Conservation (phyloP, 1,140 invertebrate genomes). For the Ceratina calcarata region DNA sequence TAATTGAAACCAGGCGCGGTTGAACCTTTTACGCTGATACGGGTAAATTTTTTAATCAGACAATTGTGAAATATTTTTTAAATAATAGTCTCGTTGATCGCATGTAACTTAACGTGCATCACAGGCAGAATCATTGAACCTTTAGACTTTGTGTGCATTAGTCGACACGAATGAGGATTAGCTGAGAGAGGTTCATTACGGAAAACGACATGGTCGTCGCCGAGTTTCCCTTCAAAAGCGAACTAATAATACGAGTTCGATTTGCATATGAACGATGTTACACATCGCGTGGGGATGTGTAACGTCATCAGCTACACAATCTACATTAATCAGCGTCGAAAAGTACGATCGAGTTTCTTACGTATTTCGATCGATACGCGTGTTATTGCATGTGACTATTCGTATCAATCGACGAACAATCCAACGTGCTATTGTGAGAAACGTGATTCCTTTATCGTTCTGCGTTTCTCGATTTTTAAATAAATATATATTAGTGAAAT, state of each 20-base stretch:
- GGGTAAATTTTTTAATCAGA: no score
- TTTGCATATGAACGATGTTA: not conserved
- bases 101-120: not conserved
- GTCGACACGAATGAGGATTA: no score
- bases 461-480: not conserved
- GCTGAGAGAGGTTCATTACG: no score
- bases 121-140: no score
- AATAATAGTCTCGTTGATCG: no score
- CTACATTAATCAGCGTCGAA: constrained; percentile 11
- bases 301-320: not conserved
- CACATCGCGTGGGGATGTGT: not conserved
- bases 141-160: no score
- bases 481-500: not conserved
- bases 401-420: not conserved
- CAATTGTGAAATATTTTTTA: no score
- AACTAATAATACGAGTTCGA: no score
- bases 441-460: not conserved
- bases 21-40: no score
- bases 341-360: not conserved
- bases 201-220: no score
- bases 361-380: not conserved
- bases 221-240: not conserved
- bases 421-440: not conserved
- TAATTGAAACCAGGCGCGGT: no score
- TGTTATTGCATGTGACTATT: not conserved